Evolutionary conservation across 2,888 invertebrate species (phyloP).

Genomic region (Entomobrya proxima): DNA sequence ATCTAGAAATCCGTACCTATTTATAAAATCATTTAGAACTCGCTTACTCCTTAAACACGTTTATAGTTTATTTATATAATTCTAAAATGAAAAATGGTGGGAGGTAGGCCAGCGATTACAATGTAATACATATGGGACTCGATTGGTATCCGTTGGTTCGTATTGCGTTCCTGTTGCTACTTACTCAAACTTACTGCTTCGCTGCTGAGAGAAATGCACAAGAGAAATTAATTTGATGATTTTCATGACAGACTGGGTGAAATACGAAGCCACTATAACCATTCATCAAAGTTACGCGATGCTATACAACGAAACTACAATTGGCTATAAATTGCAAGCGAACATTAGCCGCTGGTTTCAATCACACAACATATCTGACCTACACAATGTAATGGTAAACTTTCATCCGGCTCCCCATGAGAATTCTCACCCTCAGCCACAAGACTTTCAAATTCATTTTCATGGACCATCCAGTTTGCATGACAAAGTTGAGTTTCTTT

Average conservation of each 20-base stretch:
- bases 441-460: constrained; percentile 48
- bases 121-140: too few species aligned
- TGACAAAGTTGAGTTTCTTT: neutral
- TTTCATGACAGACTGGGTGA: constrained; percentile 50
- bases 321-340: constrained; percentile 37
- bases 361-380: constrained; percentile 2
- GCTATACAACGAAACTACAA: constrained; percentile 7
- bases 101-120: too few species aligned
- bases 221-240: neutral
- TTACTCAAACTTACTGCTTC: too few species aligned
- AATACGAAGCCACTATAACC: constrained; percentile 57
- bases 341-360: constrained; percentile 39
- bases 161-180: too few species aligned
- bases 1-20: too few species aligned
- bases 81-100: too few species aligned
- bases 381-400: constrained; percentile 31
- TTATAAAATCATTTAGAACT: too few species aligned
- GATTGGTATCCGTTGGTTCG: too few species aligned
- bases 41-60: too few species aligned
- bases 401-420: constrained; percentile 34
- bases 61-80: too few species aligned
- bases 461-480: constrained; percentile 34
- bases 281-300: constrained; percentile 32
- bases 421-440: constrained; percentile 1
- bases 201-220: too few species aligned